Evolutionary conservation across 1,140 invertebrate genomes (phyloP).

Genomic region (Anthonomus grandis): DNA sequence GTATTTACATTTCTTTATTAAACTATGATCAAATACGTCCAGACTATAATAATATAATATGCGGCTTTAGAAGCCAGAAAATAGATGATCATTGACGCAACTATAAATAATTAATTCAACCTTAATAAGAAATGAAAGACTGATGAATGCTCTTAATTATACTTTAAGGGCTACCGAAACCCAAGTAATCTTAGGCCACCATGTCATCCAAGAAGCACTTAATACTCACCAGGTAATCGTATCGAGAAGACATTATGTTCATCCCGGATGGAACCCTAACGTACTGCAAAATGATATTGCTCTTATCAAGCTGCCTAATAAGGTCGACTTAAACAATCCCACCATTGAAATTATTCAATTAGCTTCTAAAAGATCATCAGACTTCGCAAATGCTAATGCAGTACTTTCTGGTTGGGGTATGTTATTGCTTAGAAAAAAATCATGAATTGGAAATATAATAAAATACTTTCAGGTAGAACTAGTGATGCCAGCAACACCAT

Average conservation of each 20-base stretch:
- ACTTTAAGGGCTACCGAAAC: constrained; percentile 9
- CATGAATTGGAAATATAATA: too few species aligned
- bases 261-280: constrained; percentile 49
- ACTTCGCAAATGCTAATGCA: constrained; percentile 25
- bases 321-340: constrained; percentile 27
- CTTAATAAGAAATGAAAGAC: too few species aligned
- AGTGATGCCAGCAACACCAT: constrained; percentile 37
- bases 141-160: too few species aligned
- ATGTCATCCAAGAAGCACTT: neutral
- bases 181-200: constrained; percentile 11
- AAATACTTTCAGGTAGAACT: too few species aligned
- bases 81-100: too few species aligned
- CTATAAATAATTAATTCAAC: too few species aligned
- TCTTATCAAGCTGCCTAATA: constrained; percentile 48
- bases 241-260: constrained; percentile 43
- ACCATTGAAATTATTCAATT: constrained; percentile 1
- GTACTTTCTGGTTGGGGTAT: constrained; percentile 47
- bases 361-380: neutral
- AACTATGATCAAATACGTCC: too few species aligned
- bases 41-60: too few species aligned
- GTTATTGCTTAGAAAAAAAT: too few species aligned
- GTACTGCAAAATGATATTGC: constrained; percentile 53
- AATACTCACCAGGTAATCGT: neutral
- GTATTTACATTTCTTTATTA: too few species aligned
- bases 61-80: too few species aligned